A percentile compares a stretch with the other conserved stretches of the same genome.
Conservation (phyloP, 2,888 invertebrate species). For the Eupithecia inturbata region DNA sequence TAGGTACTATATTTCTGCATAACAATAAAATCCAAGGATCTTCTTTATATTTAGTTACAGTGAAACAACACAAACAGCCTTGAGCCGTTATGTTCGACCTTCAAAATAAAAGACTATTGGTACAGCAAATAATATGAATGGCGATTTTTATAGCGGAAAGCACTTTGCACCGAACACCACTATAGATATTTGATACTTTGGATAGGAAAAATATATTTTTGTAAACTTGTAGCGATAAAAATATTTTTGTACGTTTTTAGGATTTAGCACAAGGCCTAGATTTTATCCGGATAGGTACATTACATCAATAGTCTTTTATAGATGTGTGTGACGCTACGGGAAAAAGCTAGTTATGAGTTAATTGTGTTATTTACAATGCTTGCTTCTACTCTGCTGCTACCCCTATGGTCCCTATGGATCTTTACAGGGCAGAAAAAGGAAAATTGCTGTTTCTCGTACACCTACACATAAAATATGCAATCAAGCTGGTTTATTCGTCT, state of each 20-base stretch:
- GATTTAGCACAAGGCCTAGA: background rate
- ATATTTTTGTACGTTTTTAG: background rate
- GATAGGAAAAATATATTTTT: background rate
- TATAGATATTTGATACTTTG: background rate
- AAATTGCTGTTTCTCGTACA: background rate
- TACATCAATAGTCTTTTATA: background rate
- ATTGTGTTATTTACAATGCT: background rate
- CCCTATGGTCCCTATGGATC: background rate
- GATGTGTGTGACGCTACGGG: background rate
- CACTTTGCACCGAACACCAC: constrained; percentile 48
- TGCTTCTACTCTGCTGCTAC: background rate
- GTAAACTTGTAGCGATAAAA: background rate
- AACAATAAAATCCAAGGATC: background rate
- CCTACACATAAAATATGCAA: background rate
- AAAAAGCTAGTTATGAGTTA: background rate
- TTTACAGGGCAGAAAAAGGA: background rate
- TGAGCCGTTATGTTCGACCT: constrained; percentile 41
- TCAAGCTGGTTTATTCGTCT: background rate
- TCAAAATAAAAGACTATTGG: constrained; percentile 44
- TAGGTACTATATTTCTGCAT: too few relatives aligned
- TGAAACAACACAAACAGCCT: constrained; percentile 32
- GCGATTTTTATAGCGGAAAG: constrained; percentile 54
- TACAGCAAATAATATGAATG: constrained; percentile 46
- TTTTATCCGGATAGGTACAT: background rate
- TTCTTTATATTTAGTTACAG: constrained; percentile 1